These are phyloP conservation scores for Cyanocitta stelleri DNA, from an alignment of 2,113 vertebrate genomes.

Conservation along the genomic window DNA sequence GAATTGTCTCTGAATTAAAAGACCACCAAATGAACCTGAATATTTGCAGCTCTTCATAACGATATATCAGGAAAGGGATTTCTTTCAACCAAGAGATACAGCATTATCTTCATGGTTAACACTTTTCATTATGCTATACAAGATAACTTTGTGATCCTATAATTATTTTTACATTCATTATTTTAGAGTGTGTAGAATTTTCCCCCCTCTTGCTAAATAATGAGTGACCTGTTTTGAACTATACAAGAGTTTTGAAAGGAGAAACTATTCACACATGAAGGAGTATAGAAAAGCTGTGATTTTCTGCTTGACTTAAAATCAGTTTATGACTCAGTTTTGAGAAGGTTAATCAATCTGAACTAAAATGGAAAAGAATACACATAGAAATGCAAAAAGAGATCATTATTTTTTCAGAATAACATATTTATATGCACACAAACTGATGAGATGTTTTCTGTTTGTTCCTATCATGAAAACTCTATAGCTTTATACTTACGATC, in stretches of 20 bases:
- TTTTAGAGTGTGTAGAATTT: conserved; percentile 56
- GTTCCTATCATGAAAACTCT: not conserved
- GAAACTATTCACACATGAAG: conserved; percentile 70
- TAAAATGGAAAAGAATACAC: conserved; percentile 57
- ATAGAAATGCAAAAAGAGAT: conserved; percentile 47
- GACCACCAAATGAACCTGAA: conserved; percentile 1
- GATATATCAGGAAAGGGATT: not conserved
- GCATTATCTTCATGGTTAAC: conserved; percentile 40
- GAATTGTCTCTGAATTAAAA: conserved; percentile 36
- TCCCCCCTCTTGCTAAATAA: conserved; percentile 62
- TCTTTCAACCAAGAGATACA: conserved; percentile 31
- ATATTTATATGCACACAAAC: conserved; percentile 5
- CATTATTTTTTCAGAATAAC: conserved; percentile 41
- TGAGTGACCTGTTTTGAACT: conserved; percentile 72
- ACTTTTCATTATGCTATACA: conserved; percentile 40
- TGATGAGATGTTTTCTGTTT: conserved; percentile 36
- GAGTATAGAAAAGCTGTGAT: conserved; percentile 73
- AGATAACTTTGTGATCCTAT: conserved; percentile 62
- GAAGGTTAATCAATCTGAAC: conserved; percentile 71
- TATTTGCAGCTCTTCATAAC: conserved; percentile 43
- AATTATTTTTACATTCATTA: conserved; percentile 69
- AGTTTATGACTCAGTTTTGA: conserved; percentile 67
- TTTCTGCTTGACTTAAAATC: conserved; percentile 72
- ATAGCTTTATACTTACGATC: not conserved
- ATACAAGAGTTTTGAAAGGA: conserved; percentile 68